phyloP scores from a whole-genome alignment of 2,797 vertebrate species.

The Semotilus atromaculatus region DNA sequence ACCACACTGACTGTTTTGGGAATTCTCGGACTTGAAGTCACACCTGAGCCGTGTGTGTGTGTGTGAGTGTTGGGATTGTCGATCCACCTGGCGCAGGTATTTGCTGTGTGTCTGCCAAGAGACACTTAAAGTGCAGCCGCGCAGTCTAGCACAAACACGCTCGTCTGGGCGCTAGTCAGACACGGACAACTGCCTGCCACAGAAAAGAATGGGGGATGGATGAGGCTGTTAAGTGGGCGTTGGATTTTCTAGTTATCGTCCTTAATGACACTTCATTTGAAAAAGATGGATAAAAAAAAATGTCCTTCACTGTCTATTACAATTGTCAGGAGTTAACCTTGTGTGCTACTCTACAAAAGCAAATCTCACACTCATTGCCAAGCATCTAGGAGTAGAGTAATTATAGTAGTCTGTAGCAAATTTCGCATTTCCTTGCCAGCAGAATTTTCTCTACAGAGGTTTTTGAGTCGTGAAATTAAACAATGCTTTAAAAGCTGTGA shows the following conservation, averaged over 20 bases:
- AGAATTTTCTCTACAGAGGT: slow-evolving; percentile 28
- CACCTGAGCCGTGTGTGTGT: neutral
- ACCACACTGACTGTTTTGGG: neutral
- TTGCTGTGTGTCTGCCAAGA: slow-evolving; percentile 75
- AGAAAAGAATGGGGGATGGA: slow-evolving; percentile 31
- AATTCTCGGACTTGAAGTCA: neutral
- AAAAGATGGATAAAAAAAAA: slow-evolving; percentile 14
- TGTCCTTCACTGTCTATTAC: neutral
- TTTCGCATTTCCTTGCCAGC: slow-evolving; percentile 31
- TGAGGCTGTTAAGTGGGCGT: slow-evolving; percentile 3
- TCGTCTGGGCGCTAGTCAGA: slow-evolving; percentile 63
- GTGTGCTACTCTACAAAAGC: slow-evolving; percentile 25
- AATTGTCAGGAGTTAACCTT: slow-evolving; percentile 1
- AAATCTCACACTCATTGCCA: slow-evolving; percentile 22
- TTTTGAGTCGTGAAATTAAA: slow-evolving; percentile 37
- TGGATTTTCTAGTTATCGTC: slow-evolving; percentile 17
- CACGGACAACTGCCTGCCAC: slow-evolving; percentile 47
- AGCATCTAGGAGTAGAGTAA: slow-evolving; percentile 41
- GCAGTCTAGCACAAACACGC: slow-evolving; percentile 75
- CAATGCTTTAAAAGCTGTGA: slow-evolving; percentile 19
- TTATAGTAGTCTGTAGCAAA: slow-evolving; percentile 37
- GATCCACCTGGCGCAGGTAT: slow-evolving; percentile 76
- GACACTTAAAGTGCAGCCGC: slow-evolving; percentile 74
- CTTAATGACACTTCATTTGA: neutral
- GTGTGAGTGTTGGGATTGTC: slow-evolving; percentile 23